Percentiles rank a stretch among this genome's conserved stretches.
These are phyloP conservation scores for Paracanthobrama guichenoti DNA, from an alignment of 2,113 vertebrate species.

Conservation along the genomic window DNA sequence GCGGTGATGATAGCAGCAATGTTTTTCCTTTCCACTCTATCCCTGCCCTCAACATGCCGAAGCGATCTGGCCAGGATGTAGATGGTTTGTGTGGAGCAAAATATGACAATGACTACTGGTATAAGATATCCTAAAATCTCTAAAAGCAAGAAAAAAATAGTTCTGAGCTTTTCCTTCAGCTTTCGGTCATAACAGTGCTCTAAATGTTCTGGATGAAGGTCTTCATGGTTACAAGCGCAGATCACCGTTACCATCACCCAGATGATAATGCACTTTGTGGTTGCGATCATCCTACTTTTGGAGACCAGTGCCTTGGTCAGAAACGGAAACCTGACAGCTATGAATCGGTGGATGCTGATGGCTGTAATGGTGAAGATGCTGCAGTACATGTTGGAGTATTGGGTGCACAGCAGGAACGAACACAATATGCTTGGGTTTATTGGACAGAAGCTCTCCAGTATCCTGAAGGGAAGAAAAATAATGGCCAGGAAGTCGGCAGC, in stretches of 20 bases:
- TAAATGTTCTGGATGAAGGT: slow-evolving; percentile 29
- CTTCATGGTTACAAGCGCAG: rapidly evolving
- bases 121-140: slow-evolving; percentile 58
- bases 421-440: neutral
- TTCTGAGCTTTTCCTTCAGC: rapidly evolving
- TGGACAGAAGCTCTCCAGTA: slow-evolving; percentile 60
- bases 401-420: slow-evolving; percentile 62
- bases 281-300: slow-evolving; percentile 58
- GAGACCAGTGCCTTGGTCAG: slow-evolving; percentile 38
- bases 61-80: slow-evolving; percentile 54
- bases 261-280: slow-evolving; percentile 60
- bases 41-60: neutral
- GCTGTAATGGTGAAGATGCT: slow-evolving; percentile 68
- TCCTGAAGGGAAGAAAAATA: slow-evolving; percentile 68
- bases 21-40: slow-evolving; percentile 54
- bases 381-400: slow-evolving; percentile 73
- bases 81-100: slow-evolving; percentile 67
- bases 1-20: slow-evolving; percentile 59
- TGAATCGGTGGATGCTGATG: slow-evolving; percentile 70
- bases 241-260: slow-evolving; percentile 53
- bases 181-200: slow-evolving; percentile 64
- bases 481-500: slow-evolving; percentile 65
- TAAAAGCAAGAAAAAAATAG: neutral
- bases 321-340: slow-evolving; percentile 67
- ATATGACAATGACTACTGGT: slow-evolving; percentile 59